Evolutionary conservation across 2,113 vertebrate genomes (phyloP).

Genomic region (Centrocercus urophasianus): DNA sequence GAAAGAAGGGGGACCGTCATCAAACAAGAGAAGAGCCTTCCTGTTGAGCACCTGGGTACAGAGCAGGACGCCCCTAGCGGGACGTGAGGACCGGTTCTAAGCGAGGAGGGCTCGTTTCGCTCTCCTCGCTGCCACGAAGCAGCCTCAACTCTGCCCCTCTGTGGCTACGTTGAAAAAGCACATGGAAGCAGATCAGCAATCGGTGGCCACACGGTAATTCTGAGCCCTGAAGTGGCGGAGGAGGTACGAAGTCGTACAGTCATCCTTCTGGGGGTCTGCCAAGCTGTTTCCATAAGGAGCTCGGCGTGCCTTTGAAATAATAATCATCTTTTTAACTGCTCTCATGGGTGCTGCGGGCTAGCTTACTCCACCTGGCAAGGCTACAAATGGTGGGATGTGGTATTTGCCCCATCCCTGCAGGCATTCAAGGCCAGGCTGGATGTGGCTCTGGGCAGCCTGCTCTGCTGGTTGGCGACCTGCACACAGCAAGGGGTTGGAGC

Average conservation of each 20-base stretch:
- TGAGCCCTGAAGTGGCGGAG: neutral
- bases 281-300: neutral
- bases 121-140: neutral
- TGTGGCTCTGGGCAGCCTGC: too few species aligned
- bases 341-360: neutral
- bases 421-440: too few species aligned
- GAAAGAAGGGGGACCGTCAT: neutral
- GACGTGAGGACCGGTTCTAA: neutral
- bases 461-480: too few species aligned
- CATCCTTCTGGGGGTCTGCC: neutral
- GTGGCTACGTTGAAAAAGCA: conserved; percentile 29
- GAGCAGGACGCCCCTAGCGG: neutral
- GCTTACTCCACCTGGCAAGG: neutral
- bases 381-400: neutral
- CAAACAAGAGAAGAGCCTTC: neutral
- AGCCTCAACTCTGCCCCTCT: conserved; percentile 46
- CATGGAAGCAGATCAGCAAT: neutral
- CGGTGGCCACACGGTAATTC: neutral
- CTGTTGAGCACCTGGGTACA: neutral
- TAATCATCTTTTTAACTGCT: neutral
- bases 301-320: neutral
- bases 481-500: too few species aligned
- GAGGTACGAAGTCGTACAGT: neutral
- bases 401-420: too few species aligned
- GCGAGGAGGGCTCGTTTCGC: neutral